phyloP scores from a whole-genome alignment of 92 coral and sea anemone species.

The Phenganax stokvisi region DNA sequence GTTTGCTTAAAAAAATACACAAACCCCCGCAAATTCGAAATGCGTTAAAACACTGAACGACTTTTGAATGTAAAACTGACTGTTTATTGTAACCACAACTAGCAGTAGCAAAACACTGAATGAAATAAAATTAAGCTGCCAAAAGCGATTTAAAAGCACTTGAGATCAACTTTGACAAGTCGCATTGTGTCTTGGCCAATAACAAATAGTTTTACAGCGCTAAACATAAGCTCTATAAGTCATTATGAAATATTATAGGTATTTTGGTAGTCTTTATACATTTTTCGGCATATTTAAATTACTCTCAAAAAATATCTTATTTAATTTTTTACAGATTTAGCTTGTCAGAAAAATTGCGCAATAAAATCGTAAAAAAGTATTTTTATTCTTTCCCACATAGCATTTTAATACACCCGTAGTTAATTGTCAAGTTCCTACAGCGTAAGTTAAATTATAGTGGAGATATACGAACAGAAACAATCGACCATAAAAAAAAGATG shows the following conservation, averaged over 20 bases:
- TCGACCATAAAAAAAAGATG: no score
- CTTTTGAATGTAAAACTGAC: no score
- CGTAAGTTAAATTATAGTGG: no score
- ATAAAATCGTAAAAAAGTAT: not conserved
- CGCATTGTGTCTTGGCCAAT: constrained; percentile 6
- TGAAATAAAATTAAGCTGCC: not conserved
- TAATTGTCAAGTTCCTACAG: no score
- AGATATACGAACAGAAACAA: no score
- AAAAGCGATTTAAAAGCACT: constrained; percentile 22
- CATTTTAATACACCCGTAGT: no score
- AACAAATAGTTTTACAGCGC: not conserved
- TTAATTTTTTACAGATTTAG: no score
- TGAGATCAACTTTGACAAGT: constrained; percentile 11
- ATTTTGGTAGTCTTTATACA: not conserved
- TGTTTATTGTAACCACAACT: not conserved
- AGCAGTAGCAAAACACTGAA: not conserved
- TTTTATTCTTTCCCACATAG: not conserved
- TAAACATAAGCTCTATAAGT: constrained; percentile 16
- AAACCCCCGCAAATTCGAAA: no score
- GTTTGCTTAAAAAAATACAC: no score
- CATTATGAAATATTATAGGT: constrained; percentile 3
- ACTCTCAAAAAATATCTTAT: no score
- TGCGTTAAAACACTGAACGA: no score
- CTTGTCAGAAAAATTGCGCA: not conserved
- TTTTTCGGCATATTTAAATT: not conserved